Evolutionary conservation across 2,888 invertebrate genomes (phyloP).

Genomic region (Slavum lentiscoides): DNA sequence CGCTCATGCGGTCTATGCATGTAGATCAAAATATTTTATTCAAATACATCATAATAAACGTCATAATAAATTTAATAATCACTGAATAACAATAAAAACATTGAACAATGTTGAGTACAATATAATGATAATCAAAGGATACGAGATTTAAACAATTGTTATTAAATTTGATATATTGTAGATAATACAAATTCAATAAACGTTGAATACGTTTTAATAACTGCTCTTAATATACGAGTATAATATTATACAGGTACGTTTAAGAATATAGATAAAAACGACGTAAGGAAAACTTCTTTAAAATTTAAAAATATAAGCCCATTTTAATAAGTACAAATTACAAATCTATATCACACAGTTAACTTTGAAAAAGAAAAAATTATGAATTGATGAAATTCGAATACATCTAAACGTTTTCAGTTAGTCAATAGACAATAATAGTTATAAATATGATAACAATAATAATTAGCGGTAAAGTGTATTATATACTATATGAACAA

Average conservation of each 20-base stretch:
- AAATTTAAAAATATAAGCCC: slow-evolving; percentile 8
- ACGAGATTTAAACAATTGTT: slow-evolving; percentile 34
- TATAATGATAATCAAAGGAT: slow-evolving; percentile 31
- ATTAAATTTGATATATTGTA: background rate
- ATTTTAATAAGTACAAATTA: slow-evolving; percentile 21
- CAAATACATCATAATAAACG: slow-evolving; percentile 2
- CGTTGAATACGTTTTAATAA: background rate
- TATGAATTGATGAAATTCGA: slow-evolving; percentile 5
- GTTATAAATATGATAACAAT: slow-evolving; percentile 2
- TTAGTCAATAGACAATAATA: slow-evolving; percentile 8
- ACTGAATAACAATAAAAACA: slow-evolving; percentile 36
- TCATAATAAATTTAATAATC: slow-evolving; percentile 19
- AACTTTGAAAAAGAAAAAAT: background rate
- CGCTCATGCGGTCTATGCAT: background rate
- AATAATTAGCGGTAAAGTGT: slow-evolving; percentile 31
- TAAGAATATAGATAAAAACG: slow-evolving; percentile 19
- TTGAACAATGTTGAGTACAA: slow-evolving; percentile 24
- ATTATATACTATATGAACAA: slow-evolving; percentile 20
- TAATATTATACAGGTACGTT: background rate
- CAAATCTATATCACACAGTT: slow-evolving; percentile 21
- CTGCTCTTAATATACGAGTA: background rate
- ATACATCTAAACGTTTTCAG: slow-evolving; percentile 5
- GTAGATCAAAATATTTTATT: slow-evolving; percentile 44
- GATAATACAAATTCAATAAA: slow-evolving; percentile 9
- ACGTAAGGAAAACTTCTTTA: slow-evolving; percentile 11